These are phyloP conservation scores for Desoria tigrina DNA, from an alignment of 2,888 invertebrate species.

Conservation along the genomic window DNA sequence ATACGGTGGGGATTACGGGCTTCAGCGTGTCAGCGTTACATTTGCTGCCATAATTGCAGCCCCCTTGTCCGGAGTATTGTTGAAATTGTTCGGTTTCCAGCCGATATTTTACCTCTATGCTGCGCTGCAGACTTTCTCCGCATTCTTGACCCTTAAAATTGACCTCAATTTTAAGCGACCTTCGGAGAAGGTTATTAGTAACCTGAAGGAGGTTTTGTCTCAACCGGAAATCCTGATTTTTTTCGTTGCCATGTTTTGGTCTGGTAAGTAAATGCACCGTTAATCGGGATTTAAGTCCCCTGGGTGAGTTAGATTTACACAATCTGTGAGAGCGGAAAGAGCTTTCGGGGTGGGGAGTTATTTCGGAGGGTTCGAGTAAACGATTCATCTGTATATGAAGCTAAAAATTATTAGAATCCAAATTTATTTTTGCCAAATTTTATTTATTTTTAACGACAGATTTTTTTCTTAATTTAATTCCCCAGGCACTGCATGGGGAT, in stretches of 20 bases:
- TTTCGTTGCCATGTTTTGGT: constrained; percentile 70
- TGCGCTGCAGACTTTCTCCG: constrained; percentile 68
- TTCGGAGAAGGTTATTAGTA: constrained; percentile 68
- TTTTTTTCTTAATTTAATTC: no score
- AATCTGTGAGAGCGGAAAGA: no score
- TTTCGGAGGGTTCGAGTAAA: not conserved
- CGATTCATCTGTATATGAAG: no score
- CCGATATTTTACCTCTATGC: constrained; percentile 79
- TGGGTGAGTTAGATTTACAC: not conserved
- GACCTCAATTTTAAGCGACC: constrained; percentile 76
- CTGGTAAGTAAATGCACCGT: constrained; percentile 67
- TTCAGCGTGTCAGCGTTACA: constrained; percentile 74
- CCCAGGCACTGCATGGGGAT: constrained; percentile 77
- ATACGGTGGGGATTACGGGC: constrained; percentile 70
- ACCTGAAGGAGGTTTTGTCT: constrained; percentile 68
- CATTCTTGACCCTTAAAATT: constrained; percentile 68
- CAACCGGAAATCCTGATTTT: constrained; percentile 72
- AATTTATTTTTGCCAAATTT: no score
- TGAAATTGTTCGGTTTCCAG: constrained; percentile 64
- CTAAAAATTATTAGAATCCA: no score
- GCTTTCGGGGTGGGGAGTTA: not conserved
- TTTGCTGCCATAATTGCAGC: constrained; percentile 77
- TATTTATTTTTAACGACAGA: no score
- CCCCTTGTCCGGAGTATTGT: constrained; percentile 71
- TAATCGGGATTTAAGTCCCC: not conserved